These are phyloP conservation scores for Lamprologus speciosus DNA, from an alignment of 2,113 vertebrate species.

Conservation along the genomic window DNA sequence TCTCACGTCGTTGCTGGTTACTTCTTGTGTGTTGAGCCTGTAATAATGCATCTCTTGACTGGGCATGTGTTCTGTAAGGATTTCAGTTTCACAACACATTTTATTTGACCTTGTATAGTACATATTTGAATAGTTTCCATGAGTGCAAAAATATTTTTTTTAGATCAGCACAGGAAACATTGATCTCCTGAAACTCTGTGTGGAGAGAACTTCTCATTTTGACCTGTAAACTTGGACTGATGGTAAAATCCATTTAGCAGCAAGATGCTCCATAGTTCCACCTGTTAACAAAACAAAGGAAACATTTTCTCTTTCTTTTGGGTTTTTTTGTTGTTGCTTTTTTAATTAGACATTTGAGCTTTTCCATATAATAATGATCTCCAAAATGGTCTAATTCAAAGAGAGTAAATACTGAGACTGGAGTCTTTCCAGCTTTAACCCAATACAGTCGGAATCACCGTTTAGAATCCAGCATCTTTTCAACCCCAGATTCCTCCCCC, in stretches of 20 bases:
- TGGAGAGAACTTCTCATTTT: not conserved
- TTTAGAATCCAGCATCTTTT: constrained; percentile 20
- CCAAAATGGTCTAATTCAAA: not conserved
- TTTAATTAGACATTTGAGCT: not conserved
- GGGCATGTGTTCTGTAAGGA: not conserved
- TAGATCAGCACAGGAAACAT: not conserved
- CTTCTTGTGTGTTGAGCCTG: not conserved
- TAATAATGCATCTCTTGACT: not conserved
- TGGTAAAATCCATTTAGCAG: not conserved
- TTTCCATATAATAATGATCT: not conserved
- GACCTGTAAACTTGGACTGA: not conserved
- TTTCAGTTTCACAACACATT: not conserved
- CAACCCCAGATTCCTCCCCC: constrained; percentile 7
- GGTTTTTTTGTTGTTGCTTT: fast-evolving
- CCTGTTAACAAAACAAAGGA: not conserved
- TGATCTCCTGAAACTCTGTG: not conserved
- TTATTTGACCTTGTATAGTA: not conserved
- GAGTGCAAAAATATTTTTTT: not conserved
- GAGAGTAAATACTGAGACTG: not conserved
- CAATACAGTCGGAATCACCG: not conserved
- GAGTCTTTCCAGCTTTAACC: not conserved
- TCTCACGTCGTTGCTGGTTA: not conserved
- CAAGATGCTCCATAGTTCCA: not conserved
- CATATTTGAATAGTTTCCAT: not conserved
- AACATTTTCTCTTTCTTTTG: not conserved